Conservation (phyloP, 2,113 vertebrate species). For the Tupaia tana region DNA sequence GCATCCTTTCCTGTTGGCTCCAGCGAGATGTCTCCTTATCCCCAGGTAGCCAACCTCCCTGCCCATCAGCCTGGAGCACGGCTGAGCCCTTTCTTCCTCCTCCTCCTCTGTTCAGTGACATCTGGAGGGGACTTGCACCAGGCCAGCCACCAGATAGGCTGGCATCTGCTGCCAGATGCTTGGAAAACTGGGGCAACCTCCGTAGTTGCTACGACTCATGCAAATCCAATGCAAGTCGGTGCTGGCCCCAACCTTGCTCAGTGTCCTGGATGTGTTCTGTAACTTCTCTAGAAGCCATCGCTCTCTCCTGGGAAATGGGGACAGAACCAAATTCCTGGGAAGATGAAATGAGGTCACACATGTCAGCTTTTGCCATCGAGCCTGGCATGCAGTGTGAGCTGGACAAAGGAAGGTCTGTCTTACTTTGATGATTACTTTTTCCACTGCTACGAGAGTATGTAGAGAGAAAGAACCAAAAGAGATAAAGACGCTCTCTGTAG, state of each 20-base stretch:
- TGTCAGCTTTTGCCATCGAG: background rate
- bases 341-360: background rate
- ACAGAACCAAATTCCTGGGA: background rate
- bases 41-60: background rate
- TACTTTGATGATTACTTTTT: background rate
- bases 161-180: background rate
- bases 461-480: background rate
- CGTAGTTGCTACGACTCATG: background rate
- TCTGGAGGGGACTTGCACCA: background rate
- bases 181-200: background rate
- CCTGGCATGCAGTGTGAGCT: background rate
- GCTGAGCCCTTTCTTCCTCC: background rate
- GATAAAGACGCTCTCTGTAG: no score
- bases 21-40: background rate
- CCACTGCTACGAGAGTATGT: background rate
- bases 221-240: background rate
- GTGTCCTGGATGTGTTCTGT: background rate
- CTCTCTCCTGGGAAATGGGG: background rate
- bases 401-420: background rate
- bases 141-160: background rate
- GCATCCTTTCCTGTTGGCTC: background rate
- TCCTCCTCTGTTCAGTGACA: background rate
- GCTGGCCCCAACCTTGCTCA: background rate
- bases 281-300: background rate
- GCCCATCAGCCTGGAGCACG: background rate